A percentile compares a stretch with the other conserved stretches of the same genome.
Conservation (phyloP, 2,113 vertebrate genomes). For the Lophura nycthemera region DNA sequence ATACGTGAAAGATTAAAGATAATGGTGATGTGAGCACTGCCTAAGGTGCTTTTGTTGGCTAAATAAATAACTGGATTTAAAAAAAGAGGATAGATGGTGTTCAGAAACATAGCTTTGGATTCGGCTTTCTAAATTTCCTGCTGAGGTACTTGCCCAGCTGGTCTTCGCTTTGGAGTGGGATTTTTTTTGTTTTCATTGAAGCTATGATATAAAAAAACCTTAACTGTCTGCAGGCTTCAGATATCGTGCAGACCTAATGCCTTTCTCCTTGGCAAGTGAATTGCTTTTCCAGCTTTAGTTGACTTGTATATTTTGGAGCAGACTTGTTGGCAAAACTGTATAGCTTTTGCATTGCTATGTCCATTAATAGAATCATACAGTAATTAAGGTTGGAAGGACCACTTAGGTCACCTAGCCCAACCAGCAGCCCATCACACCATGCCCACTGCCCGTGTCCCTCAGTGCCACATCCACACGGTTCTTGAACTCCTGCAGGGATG, state of each 20-base stretch:
- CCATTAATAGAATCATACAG: too few relatives aligned
- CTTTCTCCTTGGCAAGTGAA: neutral
- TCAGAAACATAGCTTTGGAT: conserved; percentile 3
- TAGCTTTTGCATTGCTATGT: neutral
- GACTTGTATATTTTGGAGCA: neutral
- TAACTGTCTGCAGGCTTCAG: neutral
- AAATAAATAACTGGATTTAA: conserved; percentile 7
- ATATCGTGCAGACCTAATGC: rapidly evolving
- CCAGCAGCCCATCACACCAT: too few relatives aligned
- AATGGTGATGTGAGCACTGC: neutral
- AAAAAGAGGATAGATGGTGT: neutral
- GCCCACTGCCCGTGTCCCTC: too few relatives aligned
- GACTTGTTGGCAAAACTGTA: neutral
- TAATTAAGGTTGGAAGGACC: too few relatives aligned
- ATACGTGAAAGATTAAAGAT: conserved; percentile 56
- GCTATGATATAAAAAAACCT: neutral
- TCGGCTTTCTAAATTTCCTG: neutral
- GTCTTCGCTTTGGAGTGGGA: neutral
- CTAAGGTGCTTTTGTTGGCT: conserved; percentile 31
- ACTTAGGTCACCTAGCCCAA: too few relatives aligned
- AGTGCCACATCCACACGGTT: too few relatives aligned
- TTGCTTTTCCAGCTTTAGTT: neutral
- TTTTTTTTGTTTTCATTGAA: neutral
- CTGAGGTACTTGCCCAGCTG: neutral
- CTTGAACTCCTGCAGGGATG: too few relatives aligned